Base-by-base conservation (phyloP, 2,888 invertebrate genomes). In the Laothoe populi region DNA sequence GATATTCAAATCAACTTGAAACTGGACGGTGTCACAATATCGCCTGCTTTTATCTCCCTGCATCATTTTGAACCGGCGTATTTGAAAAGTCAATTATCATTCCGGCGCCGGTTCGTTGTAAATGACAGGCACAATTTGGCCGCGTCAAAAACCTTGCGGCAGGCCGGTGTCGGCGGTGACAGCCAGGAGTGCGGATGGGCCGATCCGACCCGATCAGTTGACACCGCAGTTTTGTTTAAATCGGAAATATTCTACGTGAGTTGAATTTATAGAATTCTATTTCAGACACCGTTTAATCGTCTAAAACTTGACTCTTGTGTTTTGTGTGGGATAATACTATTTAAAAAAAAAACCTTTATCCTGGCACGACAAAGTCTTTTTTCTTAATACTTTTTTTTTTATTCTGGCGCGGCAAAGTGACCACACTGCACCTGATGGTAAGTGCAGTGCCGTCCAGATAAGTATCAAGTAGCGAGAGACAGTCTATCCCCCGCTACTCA, bases 61-160 rank as follows among this genome's bases (percentile, higher is more conserved):
- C 35, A 35, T 53, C 26, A 48, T 48, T 48, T 35, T 35, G 35
- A 53, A 35, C 53, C 35, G 53, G 44, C 69, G 64, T 70, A 74
- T 75, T 75, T 70, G 67, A 70, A 65, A 72, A 72, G 74, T 78
- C 82, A 81, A 84, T 83, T 84, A 81, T 82, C 80, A 75, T 74
- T 71, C 73, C 71, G 67, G 71, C 72, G 66, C 66, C 67, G 67
- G 69, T 64, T 73, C 68, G 72, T 66, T 68, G 63, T 64, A 71
- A 77, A 73, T 81, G 86, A 84, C 85, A 81, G 81, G 72, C 77
- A 83, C 82, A 84, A 85, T 86, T 86, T 82, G 78, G 79, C 67
- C 69, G 72, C 73, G 80, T 84, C 83, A 81, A 75, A 78, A 79
- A 69, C 74, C 68, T 63, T 53, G 74, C 67, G 75, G 69, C 69